Percentiles rank a stretch among this genome's conserved stretches.
These are phyloP conservation scores for Tribolium madens DNA, from an alignment of 1,140 invertebrate genomes.

Conservation along the genomic window DNA sequence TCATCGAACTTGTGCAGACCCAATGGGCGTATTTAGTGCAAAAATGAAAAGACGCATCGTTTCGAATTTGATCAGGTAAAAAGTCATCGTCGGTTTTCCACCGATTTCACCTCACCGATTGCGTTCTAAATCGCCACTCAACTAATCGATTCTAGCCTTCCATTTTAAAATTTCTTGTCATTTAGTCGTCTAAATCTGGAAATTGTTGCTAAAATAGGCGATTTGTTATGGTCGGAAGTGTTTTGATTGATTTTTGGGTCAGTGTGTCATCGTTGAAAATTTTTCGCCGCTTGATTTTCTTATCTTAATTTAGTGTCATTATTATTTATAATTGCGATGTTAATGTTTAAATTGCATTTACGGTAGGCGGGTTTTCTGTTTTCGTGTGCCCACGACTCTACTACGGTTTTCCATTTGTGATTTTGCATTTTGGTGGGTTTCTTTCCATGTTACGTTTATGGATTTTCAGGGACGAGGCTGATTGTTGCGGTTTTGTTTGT, in stretches of 20 bases:
- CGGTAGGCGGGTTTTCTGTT: background rate
- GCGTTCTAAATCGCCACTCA: background rate
- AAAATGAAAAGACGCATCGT: slow-evolving; percentile 36
- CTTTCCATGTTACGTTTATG: background rate
- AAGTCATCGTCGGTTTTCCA: background rate
- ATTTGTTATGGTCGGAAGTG: background rate
- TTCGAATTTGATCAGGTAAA: slow-evolving; percentile 27
- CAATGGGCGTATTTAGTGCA: slow-evolving; percentile 40
- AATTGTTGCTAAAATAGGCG: slow-evolving; percentile 10
- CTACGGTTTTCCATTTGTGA: background rate
- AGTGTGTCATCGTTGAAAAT: background rate
- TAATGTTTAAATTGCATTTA: background rate
- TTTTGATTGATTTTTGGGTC: slow-evolving; percentile 22
- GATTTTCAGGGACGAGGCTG: background rate
- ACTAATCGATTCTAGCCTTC: slow-evolving; percentile 42
- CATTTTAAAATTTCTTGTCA: slow-evolving; percentile 39
- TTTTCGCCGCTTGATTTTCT: background rate
- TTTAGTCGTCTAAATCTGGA: background rate
- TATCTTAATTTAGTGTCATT: background rate
- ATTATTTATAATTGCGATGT: background rate
- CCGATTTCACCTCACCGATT: background rate
- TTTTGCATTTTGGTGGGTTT: background rate
- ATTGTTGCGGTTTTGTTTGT: background rate
- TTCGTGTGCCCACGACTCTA: background rate
- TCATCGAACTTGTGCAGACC: slow-evolving; percentile 27